A percentile compares a stretch with the other conserved stretches of the same genome.
Conservation (phyloP, 2,113 vertebrate species). For the chimpanzee (Pan troglodytes) region NHGRI_mPanTro3-v2.1_pri NC_072411.2:101152501-101153000, state of each 20-base stretch:
- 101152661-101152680: background rate
- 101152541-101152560: background rate
- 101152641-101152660: background rate
- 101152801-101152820: background rate
- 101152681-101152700: background rate
- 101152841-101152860: background rate
- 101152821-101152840: background rate
- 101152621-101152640: background rate
- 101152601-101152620: background rate
- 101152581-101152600: background rate
- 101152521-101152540: background rate
- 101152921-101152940: background rate
- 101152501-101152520: background rate
- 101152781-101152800: background rate
- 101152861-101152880: background rate
- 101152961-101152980: background rate
- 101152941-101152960: background rate
- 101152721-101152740: background rate
- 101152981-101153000: background rate
- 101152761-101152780: background rate
- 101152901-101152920: background rate
- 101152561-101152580: background rate
- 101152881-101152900: background rate
- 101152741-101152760: background rate
- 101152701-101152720: background rate